Evolutionary conservation across 2,113 vertebrate species (phyloP), one percentile per base, ranked within the genome.

Genomic region (Panthera tigris): DNA sequence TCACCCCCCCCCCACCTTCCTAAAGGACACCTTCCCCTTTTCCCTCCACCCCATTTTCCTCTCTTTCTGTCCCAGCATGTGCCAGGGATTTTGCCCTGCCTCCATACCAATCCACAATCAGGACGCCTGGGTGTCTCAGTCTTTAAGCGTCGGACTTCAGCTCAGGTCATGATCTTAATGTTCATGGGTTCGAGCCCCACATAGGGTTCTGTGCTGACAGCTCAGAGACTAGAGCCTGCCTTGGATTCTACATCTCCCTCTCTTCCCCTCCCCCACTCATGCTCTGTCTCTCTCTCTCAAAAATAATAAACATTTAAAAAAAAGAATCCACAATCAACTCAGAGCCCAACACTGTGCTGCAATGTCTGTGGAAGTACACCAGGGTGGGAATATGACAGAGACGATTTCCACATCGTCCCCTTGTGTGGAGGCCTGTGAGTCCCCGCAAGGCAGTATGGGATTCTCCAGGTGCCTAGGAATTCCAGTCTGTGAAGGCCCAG

Each of bases 351-450:
- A 18, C 39, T 79, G 66, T 41, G 39, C 18, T 18, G 12, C 25
- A 57, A 1, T 69, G n/a, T 82, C 39, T 86, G 13, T 78, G 71
- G 76, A 94, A 93, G 74, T 63, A 6, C 36, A 33, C 52, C 0
- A 23, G 33, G 21, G 63, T 45, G n/a, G 25, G 6, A 39, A 31
- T 21, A 61, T 89, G 78, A 88, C 23, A 52, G 63, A 29, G 82
- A 50, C 0, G 0, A 7, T 45, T n/a, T 7, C 41, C 66, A 41
- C 0, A 0, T 2, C 52, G 29, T 45, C 31, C 27, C 39, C 4
- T 3, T 15, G 21, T 18, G 11, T n/a, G 33, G 86, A 94, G 36
- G 39, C 31, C 88, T 57, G 39, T 31, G 84, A 5, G 27, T 23
- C n/a, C 36, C 52, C 93, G 79, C 1, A 18, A 84, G 63, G 50